Base-by-base conservation (phyloP, 2,888 invertebrate genomes). In the Gymnosoma rotundatum region DNA sequence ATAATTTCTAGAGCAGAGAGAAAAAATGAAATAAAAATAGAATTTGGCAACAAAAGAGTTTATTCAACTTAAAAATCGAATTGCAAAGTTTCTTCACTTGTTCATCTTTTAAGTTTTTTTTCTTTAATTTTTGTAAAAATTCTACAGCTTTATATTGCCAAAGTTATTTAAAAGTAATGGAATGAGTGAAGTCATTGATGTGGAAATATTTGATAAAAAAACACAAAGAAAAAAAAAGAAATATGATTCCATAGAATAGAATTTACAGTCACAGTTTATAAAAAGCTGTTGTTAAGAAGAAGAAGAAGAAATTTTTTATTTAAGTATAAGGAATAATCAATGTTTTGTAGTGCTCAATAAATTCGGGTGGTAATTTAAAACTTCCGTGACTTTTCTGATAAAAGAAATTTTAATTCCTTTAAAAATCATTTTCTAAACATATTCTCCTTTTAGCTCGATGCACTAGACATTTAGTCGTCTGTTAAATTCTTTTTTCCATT, bases 201-300 rank as follows among this genome's bases (percentile, higher is more conserved):
- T 70, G 70, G 70, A 78, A 78, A 8, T 63, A 20, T 48, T 4
- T 12, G 78, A 78, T 78, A 78, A 78, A 6, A 70, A 52, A 25
- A 25, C 25, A 25, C 1, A 25, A 25, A 1, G 4, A 2, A 48
- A 45, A 61, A 21, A 52, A 69, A 52, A 45, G 14, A 18, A 60
- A 20, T 20, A 45, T 14, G 16, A 45, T 56, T 42, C n/a, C 18
- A 48, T 16, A 3, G 20, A 52, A 50, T 4, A 2, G 6, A 50
- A 38, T 1, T 42, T 7, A 14, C 42, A 14, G 4, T 42, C 12
- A 14, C 12, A 3, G 14, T 25, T 25, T 25, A 4, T 2, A 25
- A 25, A 1, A 25, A 25, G 4, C 25, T 25, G 25, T 25, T 25
- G 25, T 25, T 25, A 25, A 25, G 25, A 25, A 25, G 25, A 25